Conservation (phyloP, 2,888 invertebrate species). For the Neoitamus cyanurus region DNA sequence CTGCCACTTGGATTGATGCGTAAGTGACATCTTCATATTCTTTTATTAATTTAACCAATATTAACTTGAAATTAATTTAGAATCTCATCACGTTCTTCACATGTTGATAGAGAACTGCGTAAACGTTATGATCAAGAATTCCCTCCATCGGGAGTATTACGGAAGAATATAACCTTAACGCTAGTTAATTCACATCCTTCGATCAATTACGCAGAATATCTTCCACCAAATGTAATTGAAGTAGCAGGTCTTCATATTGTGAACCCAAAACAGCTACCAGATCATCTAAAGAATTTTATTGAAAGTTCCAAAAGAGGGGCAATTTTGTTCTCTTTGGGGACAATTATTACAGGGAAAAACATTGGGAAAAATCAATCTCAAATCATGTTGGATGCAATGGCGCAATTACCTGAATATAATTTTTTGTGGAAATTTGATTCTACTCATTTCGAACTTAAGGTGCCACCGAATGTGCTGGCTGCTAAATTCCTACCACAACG, state of each 20-base stretch:
- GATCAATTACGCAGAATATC: slow-evolving; percentile 59
- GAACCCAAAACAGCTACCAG: slow-evolving; percentile 56
- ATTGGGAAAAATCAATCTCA: slow-evolving; percentile 52
- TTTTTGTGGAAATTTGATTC: slow-evolving; percentile 64
- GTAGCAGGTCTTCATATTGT: slow-evolving; percentile 63
- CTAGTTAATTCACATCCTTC: slow-evolving; percentile 61
- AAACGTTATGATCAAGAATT: background rate
- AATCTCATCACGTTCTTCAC: too few species aligned
- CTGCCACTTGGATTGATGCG: slow-evolving; percentile 11
- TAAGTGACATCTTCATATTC: too few species aligned
- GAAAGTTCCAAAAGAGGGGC: slow-evolving; percentile 58
- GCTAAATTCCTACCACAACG: slow-evolving; percentile 68
- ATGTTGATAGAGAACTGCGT: slow-evolving; percentile 3
- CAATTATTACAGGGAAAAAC: slow-evolving; percentile 56
- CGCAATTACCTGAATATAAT: slow-evolving; percentile 58
- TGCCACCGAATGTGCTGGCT: slow-evolving; percentile 66
- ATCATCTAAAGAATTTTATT: slow-evolving; percentile 57
- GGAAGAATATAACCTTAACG: slow-evolving; percentile 44
- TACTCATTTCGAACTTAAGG: slow-evolving; percentile 49
- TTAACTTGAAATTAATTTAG: too few species aligned
- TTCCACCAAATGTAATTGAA: slow-evolving; percentile 62
- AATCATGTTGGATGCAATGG: slow-evolving; percentile 58
- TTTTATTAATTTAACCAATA: too few species aligned
- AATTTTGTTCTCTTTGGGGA: slow-evolving; percentile 61
- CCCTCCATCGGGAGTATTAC: slow-evolving; percentile 45